Evolutionary conservation across 2,888 invertebrate genomes (phyloP), one percentile per base, ranked within the genome.

Genomic region (Sycophila texana): DNA sequence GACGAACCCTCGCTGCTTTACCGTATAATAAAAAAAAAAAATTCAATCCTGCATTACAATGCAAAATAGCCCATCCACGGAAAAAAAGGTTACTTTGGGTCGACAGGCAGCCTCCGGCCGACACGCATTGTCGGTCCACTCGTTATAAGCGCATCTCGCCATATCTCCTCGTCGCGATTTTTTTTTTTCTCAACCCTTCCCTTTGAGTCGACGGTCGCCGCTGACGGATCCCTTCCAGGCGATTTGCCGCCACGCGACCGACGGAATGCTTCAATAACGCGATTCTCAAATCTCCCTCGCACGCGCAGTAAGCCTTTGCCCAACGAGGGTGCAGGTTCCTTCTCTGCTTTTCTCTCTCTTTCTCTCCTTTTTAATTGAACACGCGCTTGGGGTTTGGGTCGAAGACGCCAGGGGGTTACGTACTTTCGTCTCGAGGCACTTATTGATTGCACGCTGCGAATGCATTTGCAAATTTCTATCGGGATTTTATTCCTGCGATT

Each of bases 141-240:
- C 55, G 30, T 70, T 70, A n/a, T n/a, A n/a, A 65, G 47, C 20
- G 65, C 47, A 39, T 39, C 65, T 65, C 65, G 13, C 14, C 26
- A 39, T 30, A 39, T 39, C 65, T 65, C 65, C 20, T 16, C 26
- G 63, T 30, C 47, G 65, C 47, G 47, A 18, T n/a, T 39, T 47
- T 30, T 61, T 60, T 60, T 12, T 14, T 14, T 2, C 61, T 26
- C 61, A 12, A 13, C 39, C 16, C 22, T 7, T 14, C 22, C 5
- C 12, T 20, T 26, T 63, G 18, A 16, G n/a, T 65, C 65, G n/a
- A 26, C 26, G 26, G 26, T 3, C 3, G 47, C 47, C n/a, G n/a
- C 65, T 39, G 57, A 57, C 57, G 57, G 57, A 20, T 57, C 55
- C 7, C 55, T 55, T 55, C 55, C 55, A 55, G 55, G 55, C 55